A percentile compares a stretch with the other conserved stretches of the same genome.
Evolutionary conservation across 1,140 invertebrate genomes (phyloP).

Genomic region (Diplogasteroides magnus): DNA sequence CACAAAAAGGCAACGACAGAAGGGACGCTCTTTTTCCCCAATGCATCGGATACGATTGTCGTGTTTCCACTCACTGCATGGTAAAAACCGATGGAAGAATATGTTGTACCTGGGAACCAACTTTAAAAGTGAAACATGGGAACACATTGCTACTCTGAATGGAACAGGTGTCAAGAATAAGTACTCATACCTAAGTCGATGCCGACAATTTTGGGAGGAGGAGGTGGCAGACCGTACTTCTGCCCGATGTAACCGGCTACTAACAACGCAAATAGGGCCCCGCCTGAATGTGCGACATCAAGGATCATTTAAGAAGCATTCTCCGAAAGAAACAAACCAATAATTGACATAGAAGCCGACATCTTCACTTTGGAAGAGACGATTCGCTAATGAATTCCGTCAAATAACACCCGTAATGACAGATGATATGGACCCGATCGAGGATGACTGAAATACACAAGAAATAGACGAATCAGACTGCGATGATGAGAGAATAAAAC

Average conservation of each 20-base stretch:
- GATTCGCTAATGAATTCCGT: no score
- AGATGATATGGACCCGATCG: no score
- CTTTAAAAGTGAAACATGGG: neutral
- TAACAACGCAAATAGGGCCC: conserved; percentile 41
- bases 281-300: conserved; percentile 1
- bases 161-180: neutral
- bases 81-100: conserved; percentile 60
- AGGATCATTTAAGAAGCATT: neutral
- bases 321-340: no score
- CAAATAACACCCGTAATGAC: no score
- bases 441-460: no score
- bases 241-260: conserved; percentile 58
- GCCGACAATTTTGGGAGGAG: conserved; percentile 60
- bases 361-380: no score
- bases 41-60: conserved; percentile 40
- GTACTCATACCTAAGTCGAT: conserved; percentile 56
- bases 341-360: no score
- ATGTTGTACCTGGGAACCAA: conserved; percentile 56
- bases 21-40: conserved; percentile 44
- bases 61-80: conserved; percentile 59
- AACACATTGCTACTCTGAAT: no score
- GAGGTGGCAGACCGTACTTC: conserved; percentile 57
- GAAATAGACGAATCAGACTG: no score
- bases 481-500: no score
- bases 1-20: conserved; percentile 54